Conservation (phyloP, 2,113 vertebrate genomes). For the Daubentonia madagascariensis region DNA sequence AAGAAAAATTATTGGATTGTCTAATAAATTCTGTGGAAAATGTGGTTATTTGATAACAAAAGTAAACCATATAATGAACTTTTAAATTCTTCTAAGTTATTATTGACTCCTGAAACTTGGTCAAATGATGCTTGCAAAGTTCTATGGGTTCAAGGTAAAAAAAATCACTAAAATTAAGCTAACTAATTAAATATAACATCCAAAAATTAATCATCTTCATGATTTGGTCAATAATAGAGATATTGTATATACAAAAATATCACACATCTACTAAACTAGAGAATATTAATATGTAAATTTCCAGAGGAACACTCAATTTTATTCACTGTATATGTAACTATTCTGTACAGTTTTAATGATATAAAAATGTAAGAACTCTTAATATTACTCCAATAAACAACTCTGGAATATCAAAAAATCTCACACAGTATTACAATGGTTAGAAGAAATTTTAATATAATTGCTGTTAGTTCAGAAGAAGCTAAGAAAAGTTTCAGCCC, state of each 20-base stretch:
- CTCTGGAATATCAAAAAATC: background rate
- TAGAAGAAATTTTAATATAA: background rate
- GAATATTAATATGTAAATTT: constrained; percentile 37
- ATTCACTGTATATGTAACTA: constrained; percentile 1
- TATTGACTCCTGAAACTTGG: background rate
- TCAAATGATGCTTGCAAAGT: background rate
- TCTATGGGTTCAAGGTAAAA: background rate
- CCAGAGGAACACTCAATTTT: background rate
- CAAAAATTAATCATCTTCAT: background rate
- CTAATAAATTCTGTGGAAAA: background rate
- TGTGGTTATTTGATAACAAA: background rate
- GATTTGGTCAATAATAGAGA: background rate
- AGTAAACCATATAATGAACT: background rate
- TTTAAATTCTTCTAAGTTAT: background rate
- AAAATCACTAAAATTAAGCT: background rate
- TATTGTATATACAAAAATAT: background rate
- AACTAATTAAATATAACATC: background rate
- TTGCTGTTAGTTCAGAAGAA: background rate
- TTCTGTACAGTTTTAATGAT: constrained; percentile 2
- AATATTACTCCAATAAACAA: constrained; percentile 13
- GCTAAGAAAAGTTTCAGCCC: background rate
- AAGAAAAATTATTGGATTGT: background rate
- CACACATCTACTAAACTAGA: background rate
- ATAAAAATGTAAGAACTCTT: constrained; percentile 34
- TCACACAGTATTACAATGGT: background rate